Conservation (phyloP, 2,888 invertebrate species). For the Sericinus montela region DNA sequence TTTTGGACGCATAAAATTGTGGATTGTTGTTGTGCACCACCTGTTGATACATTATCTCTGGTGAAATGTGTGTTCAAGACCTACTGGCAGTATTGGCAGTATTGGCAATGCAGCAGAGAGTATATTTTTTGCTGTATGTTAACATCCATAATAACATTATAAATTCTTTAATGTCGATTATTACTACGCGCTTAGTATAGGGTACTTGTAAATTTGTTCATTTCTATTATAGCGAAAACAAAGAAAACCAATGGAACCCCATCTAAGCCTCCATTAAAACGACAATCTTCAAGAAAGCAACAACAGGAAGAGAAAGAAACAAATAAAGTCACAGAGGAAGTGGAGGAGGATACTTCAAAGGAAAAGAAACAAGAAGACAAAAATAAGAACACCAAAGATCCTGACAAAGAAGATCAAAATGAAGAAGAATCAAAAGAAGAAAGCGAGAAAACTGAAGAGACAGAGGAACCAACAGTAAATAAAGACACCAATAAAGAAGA, state of each 20-base stretch:
- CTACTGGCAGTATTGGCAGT: no score
- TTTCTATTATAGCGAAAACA: conserved; percentile 32
- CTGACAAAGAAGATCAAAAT: conserved; percentile 15
- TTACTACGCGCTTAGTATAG: no score
- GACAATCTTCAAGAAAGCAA: conserved; percentile 54
- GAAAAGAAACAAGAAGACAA: conserved; percentile 24
- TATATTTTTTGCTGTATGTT: no score
- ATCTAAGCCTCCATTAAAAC: conserved; percentile 42
- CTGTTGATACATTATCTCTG: no score
- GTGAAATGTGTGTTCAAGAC: no score
- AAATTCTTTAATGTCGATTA: no score
- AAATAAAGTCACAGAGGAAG: conserved; percentile 16
- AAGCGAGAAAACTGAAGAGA: conserved; percentile 17
- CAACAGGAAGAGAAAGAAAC: conserved; percentile 43
- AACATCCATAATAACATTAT: no score
- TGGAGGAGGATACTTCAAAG: conserved; percentile 8
- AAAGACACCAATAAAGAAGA: conserved; percentile 12
- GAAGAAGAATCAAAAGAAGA: conserved; percentile 16
- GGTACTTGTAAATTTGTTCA: neutral
- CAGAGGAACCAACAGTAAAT: conserved; percentile 16
- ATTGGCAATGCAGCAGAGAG: no score
- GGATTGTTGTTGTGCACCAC: no score
- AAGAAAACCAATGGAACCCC: conserved; percentile 47
- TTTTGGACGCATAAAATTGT: no score
- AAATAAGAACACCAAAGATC: conserved; percentile 4